These are phyloP conservation scores for Xestobium rufovillosum DNA, from an alignment of 2,888 invertebrate species.

Conservation along the genomic window DNA sequence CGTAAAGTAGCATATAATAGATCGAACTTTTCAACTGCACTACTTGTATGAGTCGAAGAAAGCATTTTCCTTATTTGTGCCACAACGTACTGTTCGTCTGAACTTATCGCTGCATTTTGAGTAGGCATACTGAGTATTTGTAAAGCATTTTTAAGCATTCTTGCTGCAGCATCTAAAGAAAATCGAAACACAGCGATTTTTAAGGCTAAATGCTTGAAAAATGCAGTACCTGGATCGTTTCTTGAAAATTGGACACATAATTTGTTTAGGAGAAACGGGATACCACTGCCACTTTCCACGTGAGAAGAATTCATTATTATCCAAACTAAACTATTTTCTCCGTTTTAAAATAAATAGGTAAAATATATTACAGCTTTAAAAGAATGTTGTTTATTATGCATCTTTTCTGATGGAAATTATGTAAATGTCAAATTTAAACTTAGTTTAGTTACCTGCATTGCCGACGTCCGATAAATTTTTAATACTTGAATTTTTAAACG, in stretches of 20 bases:
- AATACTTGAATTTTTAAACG: too few species aligned
- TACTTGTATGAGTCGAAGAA: conserved; percentile 24
- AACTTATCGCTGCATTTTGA: conserved; percentile 17
- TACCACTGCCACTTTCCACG: conserved; percentile 15
- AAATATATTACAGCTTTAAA: too few species aligned
- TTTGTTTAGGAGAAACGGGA: conserved; percentile 27
- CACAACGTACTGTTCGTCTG: conserved; percentile 29
- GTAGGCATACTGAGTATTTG: conserved; percentile 31
- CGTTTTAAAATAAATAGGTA: too few species aligned
- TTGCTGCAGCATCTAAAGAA: conserved; percentile 30
- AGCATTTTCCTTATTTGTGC: conserved; percentile 30
- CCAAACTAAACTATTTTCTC: too few species aligned
- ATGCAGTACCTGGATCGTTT: conserved; percentile 32
- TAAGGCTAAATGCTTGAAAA: conserved; percentile 1
- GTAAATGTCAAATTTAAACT: too few species aligned
- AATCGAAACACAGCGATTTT: too few species aligned
- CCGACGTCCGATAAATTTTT: too few species aligned
- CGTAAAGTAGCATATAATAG: conserved; percentile 34
- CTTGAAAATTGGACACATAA: conserved; percentile 37
- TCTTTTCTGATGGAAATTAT: too few species aligned
- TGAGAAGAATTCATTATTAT: conserved; percentile 23
- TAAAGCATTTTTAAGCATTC: conserved; percentile 30
- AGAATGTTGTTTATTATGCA: too few species aligned
- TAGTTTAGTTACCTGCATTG: too few species aligned
- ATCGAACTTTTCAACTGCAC: conserved; percentile 35